These are phyloP conservation scores for Silurus lanzhouensis DNA, from an alignment of 2,797 vertebrate genomes.

Conservation along the genomic window DNA sequence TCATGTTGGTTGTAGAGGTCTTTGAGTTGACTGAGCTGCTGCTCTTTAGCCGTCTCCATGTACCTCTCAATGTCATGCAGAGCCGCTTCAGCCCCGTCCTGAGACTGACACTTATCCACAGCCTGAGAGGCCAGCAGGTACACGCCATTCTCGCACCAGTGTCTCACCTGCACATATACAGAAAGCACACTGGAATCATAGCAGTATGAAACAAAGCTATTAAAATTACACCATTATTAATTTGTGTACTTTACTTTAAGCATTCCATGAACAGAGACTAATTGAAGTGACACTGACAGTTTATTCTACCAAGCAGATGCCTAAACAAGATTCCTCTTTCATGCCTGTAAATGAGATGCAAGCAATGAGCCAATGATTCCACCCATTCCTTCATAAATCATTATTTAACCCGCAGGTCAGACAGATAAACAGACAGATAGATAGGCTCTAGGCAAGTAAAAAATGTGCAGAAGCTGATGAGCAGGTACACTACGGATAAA, in stretches of 20 bases:
- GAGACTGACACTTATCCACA: constrained; percentile 94
- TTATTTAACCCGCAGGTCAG: not conserved
- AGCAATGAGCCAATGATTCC: constrained; percentile 3
- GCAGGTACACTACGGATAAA: too few species aligned
- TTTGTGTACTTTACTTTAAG: not conserved
- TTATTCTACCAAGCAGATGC: constrained; percentile 5
- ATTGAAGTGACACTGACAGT: constrained; percentile 10
- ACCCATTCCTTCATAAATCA: constrained; percentile 28
- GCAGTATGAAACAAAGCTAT: not conserved
- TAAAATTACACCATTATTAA: not conserved
- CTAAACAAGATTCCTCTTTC: not conserved
- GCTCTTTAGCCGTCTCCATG: constrained; percentile 79
- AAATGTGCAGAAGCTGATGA: too few species aligned
- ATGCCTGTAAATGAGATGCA: not conserved
- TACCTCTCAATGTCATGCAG: constrained; percentile 87
- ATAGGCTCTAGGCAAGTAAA: too few species aligned
- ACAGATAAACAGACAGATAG: not conserved
- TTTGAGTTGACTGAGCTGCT: constrained; percentile 81
- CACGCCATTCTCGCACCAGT: constrained; percentile 93
- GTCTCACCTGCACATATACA: constrained; percentile 78
- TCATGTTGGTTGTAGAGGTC: constrained; percentile 92
- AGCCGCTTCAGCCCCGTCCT: constrained; percentile 91
- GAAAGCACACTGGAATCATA: not conserved
- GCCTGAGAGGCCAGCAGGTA: constrained; percentile 95
- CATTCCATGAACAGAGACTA: not conserved